Evolutionary conservation across 2,797 vertebrate species (phyloP), one percentile per base, ranked within the genome.

Genomic region (Peromyscus melanophrys): DNA sequence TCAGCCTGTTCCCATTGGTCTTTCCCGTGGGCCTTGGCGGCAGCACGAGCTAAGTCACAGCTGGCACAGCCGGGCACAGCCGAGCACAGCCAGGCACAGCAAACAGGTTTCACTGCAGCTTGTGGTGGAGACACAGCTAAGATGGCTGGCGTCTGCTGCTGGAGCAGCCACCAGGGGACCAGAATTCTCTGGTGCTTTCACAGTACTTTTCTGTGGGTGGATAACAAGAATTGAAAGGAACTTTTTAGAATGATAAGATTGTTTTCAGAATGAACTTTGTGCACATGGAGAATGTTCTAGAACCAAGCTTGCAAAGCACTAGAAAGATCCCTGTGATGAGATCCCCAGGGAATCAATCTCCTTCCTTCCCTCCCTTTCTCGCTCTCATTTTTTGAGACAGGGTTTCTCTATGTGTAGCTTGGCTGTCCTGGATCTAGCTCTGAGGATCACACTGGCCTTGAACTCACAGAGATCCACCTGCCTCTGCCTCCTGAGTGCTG

Each of bases 271-370:
- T 55, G 29, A 57, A 59, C 57, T 63, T 77, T 59, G 40, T 6
- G 55, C 55, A 61, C 83, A 80, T 4, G 14, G n/a, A 92, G 90
- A 88, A 87, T 61, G 75, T 23, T 90, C 94, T 52, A 57, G 90
- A 69, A 92, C 23, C 59, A 52, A 85, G 9, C 82, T 69, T 37
- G 31, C 19, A 89, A 93, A 90, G 90, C 49, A 40, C 0, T 52
- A 25, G 71, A 87, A 69, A 49, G 61, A 87, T 34, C n/a, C 40
- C 49, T 61, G 57, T 43, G 55, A 61, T 40, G 55, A 40, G 23
- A 61, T 40, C 13, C 25, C n/a, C n/a, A 16, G 63, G 27, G 10
- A 65, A 65, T 65, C 4, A 29, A 12, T 65, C 63, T 4, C 10
- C 29, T 27, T 29, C 63, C 2, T 3, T 14, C 61, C 4, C 63